Conservation (phyloP, 2,113 vertebrate species). For the Ibidorhyncha struthersii region DNA sequence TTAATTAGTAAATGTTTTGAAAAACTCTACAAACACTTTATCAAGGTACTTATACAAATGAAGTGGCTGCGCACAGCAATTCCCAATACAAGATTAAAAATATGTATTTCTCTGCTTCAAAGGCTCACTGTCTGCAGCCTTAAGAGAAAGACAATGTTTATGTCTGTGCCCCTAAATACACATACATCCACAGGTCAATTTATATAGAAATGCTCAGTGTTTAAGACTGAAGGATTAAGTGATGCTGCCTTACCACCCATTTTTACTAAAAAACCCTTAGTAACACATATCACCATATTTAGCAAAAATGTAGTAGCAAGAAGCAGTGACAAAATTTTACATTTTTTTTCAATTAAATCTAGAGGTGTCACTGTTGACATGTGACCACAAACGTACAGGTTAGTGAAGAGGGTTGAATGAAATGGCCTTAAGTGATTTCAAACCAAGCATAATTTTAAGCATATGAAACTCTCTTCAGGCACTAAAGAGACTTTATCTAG, state of each 20-base stretch:
- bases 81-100: slow-evolving; percentile 26
- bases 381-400: neutral
- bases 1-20: slow-evolving; percentile 64
- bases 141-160: neutral
- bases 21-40: slow-evolving; percentile 64
- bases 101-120: neutral
- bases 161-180: neutral
- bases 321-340: neutral
- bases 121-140: neutral
- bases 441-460: neutral
- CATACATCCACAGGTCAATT: neutral
- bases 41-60: slow-evolving; percentile 45
- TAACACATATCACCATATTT: neutral
- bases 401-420: neutral
- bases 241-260: neutral
- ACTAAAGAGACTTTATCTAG: neutral
- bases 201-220: neutral
- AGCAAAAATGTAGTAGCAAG: neutral
- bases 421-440: slow-evolving; percentile 5
- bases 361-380: neutral
- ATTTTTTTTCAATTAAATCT: neutral
- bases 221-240: neutral
- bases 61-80: slow-evolving; percentile 1
- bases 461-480: neutral
- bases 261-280: neutral